Base-by-base conservation (phyloP, 1,140 invertebrate species). In the Lasioglossum baleicum region DNA sequence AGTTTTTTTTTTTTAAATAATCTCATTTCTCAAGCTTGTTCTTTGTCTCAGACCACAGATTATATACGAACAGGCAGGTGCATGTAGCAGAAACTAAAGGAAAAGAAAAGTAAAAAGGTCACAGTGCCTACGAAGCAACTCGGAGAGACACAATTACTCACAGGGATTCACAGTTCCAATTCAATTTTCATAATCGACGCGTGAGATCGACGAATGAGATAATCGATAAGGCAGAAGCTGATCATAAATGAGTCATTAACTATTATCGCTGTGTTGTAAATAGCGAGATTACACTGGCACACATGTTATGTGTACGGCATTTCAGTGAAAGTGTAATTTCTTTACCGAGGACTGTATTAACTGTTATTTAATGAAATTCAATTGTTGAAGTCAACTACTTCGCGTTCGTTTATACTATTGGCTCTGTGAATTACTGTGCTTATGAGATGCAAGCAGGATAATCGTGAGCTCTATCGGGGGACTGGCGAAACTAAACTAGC, bases 11-110 rank as follows among this genome's bases (percentile, higher is more conserved):
- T n/a, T 58, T 58, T n/a, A 2, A 15, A 13, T 58, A 7, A 8
- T 92, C 89, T 91, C 67, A 82, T 88, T 83, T 70, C 78, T 84
- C 80, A 88, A 80, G 69, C 75, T 84, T 70, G 2, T 65, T 26
- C 51, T 26, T 64, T 74, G 5, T 56, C 66, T 72, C 58, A 65
- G 80, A 86, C 69, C 84, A 86, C 84, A 86, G 84, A 86, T 86
- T 86, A 84, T 73, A 75, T 56, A 86, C 72, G 63, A 58, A 72
- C 83, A 84, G 58, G 82, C 83, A 77, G 60, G 58, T 68, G 42
- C 35, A 22, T 51, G 40, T 35, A 61, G 35, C 40, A 64, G 69
- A 78, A 60, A 75, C 63, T 20, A 67, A 60, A 74, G 53, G 22
- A 69, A 74, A 74, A 4, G 48, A 17, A 35, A 73, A 68, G 15